Evolutionary conservation across 53 echinoderm and acorn worm genomes (phyloP).

Genomic region (Patiria pectinifera): DNA sequence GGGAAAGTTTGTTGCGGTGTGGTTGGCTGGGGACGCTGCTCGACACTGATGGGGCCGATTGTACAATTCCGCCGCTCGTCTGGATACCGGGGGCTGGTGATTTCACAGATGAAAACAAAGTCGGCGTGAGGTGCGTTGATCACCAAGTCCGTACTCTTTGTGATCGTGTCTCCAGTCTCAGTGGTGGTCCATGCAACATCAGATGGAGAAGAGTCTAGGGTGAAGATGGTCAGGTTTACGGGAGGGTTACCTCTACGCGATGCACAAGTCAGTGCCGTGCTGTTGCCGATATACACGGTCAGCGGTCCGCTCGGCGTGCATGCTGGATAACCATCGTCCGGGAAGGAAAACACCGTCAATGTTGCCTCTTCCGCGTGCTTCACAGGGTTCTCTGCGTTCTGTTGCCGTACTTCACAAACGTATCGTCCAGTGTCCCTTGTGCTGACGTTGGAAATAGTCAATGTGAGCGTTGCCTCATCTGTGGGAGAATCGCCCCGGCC

Average conservation of each 20-base stretch:
- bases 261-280: slow-evolving; percentile 12
- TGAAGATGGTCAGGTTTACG: not conserved
- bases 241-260: not conserved
- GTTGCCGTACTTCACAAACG: not conserved
- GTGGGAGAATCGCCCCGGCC: not conserved
- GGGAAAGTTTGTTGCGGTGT: not conserved
- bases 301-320: not conserved
- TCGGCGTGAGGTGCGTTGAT: not conserved
- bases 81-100: slow-evolving; percentile 3
- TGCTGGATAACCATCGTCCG: not conserved
- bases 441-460: not conserved
- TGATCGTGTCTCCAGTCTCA: not conserved
- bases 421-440: not conserved
- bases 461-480: not conserved
- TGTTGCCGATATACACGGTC: not conserved
- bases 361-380: too few relatives aligned
- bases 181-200: not conserved
- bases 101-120: not conserved
- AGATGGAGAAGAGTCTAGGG: not conserved
- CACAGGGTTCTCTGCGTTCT: not conserved
- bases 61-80: not conserved
- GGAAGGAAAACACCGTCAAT: not conserved
- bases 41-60: not conserved
- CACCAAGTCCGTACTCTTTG: not conserved
- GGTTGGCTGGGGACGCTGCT: not conserved